Conservation (phyloP, 2,113 vertebrate genomes). For the Eulemur rufifrons region DNA sequence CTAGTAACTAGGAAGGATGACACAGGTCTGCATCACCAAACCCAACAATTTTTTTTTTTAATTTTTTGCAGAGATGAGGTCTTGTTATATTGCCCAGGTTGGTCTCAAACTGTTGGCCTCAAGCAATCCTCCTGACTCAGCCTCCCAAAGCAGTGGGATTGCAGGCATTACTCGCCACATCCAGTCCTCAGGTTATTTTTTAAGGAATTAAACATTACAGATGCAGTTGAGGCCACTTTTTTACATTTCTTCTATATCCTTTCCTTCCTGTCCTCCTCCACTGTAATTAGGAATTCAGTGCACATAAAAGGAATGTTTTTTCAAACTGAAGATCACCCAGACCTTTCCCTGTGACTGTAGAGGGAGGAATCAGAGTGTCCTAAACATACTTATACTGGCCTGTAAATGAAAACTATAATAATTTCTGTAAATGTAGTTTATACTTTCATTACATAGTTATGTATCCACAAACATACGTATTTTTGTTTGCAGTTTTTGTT, state of each 20-base stretch:
- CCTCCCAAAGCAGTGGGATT: too few species aligned
- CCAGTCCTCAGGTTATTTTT: background rate
- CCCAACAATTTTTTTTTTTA: too few species aligned
- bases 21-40: too few species aligned
- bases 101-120: too few species aligned
- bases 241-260: background rate
- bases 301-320: background rate
- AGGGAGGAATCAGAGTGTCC: background rate
- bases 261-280: background rate
- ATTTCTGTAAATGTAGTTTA: background rate
- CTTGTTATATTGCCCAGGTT: too few species aligned
- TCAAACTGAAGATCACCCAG: background rate
- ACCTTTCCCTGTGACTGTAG: background rate
- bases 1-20: too few species aligned
- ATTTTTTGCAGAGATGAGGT: too few species aligned
- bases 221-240: background rate
- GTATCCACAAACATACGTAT: background rate
- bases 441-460: background rate
- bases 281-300: background rate
- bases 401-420: background rate
- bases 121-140: too few species aligned
- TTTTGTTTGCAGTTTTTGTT: background rate
- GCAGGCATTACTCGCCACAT: too few species aligned
- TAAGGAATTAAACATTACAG: background rate
- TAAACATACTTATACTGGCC: background rate